A percentile compares a stretch with the other conserved stretches of the same genome.
These are phyloP conservation scores for Megaceryle maxima DNA, from an alignment of 2,113 vertebrate genomes.

Conservation along the genomic window DNA sequence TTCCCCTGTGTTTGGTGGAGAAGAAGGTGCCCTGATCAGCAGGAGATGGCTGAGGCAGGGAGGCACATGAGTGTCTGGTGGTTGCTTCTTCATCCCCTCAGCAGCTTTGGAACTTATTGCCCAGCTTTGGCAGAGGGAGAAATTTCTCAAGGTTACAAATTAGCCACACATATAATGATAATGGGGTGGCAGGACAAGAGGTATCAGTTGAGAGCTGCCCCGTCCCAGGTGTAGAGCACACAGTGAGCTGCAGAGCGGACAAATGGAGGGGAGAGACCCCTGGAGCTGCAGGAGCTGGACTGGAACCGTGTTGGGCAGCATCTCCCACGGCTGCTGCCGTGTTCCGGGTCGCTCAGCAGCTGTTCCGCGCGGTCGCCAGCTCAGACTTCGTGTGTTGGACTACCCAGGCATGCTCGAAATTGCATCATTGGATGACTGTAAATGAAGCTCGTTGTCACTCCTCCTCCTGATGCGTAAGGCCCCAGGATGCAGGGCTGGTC, in stretches of 20 bases:
- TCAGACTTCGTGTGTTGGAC: neutral
- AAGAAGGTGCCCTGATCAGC: neutral
- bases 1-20: fast-evolving
- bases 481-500: neutral
- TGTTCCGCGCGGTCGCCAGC: neutral
- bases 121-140: neutral
- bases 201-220: neutral
- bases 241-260: neutral
- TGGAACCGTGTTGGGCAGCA: neutral
- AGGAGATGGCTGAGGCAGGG: neutral
- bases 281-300: neutral
- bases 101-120: neutral
- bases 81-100: neutral
- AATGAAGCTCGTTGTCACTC: neutral
- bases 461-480: neutral
- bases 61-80: neutral
- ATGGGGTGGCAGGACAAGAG: neutral
- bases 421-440: neutral
- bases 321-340: neutral
- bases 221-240: neutral
- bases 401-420: neutral
- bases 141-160: neutral
- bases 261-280: fast-evolving
- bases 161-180: neutral
- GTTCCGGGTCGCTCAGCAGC: neutral